Conservation (phyloP, 2,113 vertebrate species). For the Sylvia atricapilla region DNA sequence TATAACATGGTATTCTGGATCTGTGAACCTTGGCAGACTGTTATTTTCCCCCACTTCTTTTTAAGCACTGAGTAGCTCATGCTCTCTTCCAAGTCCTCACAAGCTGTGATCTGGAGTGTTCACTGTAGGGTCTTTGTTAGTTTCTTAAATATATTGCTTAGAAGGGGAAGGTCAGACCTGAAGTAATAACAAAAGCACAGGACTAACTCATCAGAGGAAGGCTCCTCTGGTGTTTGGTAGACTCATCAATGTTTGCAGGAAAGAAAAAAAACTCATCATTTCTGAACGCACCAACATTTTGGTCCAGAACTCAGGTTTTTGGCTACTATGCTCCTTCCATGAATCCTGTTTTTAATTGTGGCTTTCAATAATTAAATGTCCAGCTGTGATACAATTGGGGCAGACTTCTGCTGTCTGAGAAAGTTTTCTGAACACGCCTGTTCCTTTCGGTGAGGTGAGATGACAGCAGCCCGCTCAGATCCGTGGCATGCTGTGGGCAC, state of each 20-base stretch:
- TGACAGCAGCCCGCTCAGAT: neutral
- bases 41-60: neutral
- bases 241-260: neutral
- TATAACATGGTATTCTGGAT: neutral
- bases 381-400: neutral
- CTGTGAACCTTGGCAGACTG: neutral
- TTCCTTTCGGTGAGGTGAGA: neutral
- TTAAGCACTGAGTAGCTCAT: neutral
- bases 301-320: neutral
- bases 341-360: neutral
- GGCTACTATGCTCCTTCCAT: neutral
- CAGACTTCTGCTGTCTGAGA: neutral
- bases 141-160: neutral
- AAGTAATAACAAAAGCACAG: neutral
- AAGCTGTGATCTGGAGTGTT: rapidly evolving
- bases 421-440: neutral
- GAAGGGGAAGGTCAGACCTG: neutral
- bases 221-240: neutral
- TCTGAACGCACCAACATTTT: neutral
- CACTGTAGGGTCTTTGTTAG: neutral
- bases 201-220: neutral
- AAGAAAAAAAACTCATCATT: rapidly evolving
- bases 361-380: neutral
- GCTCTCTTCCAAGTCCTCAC: neutral
- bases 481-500: neutral